Conservation (phyloP, 2,888 invertebrate species). For the Troides aeacus region DNA sequence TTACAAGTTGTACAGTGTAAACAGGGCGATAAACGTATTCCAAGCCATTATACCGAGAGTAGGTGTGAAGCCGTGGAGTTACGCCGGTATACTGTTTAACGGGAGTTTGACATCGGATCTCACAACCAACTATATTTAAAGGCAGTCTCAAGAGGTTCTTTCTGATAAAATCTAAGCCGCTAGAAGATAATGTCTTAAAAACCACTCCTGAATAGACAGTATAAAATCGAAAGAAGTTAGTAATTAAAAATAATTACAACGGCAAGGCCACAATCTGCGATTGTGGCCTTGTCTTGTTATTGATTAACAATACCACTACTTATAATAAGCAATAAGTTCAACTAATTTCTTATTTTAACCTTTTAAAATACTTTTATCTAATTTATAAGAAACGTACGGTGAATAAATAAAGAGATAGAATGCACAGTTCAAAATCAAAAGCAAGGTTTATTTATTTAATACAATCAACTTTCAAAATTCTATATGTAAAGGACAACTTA, state of each 20-base stretch:
- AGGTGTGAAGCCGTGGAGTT: constrained; percentile 46
- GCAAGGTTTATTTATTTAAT: not conserved
- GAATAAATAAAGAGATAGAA: not conserved
- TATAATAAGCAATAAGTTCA: not conserved
- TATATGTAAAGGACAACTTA: too few relatives aligned
- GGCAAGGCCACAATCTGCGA: not conserved
- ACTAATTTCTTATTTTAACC: not conserved
- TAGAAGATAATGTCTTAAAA: not conserved
- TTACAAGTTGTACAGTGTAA: constrained; percentile 65
- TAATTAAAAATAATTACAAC: not conserved
- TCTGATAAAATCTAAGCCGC: constrained; percentile 44
- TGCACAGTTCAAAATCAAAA: not conserved
- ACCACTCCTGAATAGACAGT: not conserved
- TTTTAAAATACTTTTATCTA: not conserved
- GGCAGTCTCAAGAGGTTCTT: constrained; percentile 49
- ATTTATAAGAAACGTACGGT: not conserved
- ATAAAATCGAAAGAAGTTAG: not conserved
- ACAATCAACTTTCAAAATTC: not conserved
- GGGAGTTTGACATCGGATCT: constrained; percentile 26
- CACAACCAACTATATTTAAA: constrained; percentile 38
- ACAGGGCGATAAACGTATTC: constrained; percentile 49
- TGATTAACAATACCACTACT: not conserved
- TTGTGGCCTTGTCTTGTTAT: not conserved
- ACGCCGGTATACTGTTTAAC: constrained; percentile 46
- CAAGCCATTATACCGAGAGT: constrained; percentile 53